Evolutionary conservation across 2,113 vertebrate species (phyloP), one percentile per base, ranked within the genome.

Genomic region (Oenanthe oenanthe): DNA sequence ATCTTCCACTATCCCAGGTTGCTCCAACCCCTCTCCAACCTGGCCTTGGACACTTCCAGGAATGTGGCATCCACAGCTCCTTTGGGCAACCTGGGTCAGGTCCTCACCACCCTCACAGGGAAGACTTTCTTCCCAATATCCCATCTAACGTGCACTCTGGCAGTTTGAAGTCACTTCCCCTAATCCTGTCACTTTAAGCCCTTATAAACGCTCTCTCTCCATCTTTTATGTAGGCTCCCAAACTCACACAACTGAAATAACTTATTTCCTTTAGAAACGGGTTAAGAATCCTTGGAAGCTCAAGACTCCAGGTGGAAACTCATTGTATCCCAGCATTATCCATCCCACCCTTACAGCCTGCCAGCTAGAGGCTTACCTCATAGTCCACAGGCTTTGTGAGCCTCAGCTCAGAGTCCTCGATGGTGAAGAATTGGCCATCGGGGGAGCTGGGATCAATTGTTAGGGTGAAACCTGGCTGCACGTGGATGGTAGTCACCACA

Each of bases 361-460:
- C n/a, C 24, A 47, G 12, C 29, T 45, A 28, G 62, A 47, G 43
- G 20, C 50, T 92, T 50, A 97, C 97, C 95, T 97, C 97, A 24
- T 84, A 97, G 82, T 97, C 97, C 94, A 97, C 90, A 0, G n/a
- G 47, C 40, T 0, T 11, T 4, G 2, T 76, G 47, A 97, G 86
- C 81, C 12, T 40, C 79, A 97, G 94, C 36, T 96, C n/a, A 0
- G 48, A 38, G 19, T 24, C 72, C 36, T 34, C 22, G 16, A 97
- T 47, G 19, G 50, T 7, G 40, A 97, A 97, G 57, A 38, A 95
- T 0, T 8, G 5, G 34, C 0, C 24, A 9, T 95, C 65, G 0
- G 38, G 4, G 12, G 5, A 68, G 7, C 0, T 5, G 14, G 84
- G 36, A 34, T 95, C 56, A 24, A 97, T 76, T 5, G 0, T 56